A percentile compares a stretch with the other conserved stretches of the same genome.
phyloP scores from a whole-genome alignment of 1,140 invertebrate genomes.

The Meteorus sp. region DNA sequence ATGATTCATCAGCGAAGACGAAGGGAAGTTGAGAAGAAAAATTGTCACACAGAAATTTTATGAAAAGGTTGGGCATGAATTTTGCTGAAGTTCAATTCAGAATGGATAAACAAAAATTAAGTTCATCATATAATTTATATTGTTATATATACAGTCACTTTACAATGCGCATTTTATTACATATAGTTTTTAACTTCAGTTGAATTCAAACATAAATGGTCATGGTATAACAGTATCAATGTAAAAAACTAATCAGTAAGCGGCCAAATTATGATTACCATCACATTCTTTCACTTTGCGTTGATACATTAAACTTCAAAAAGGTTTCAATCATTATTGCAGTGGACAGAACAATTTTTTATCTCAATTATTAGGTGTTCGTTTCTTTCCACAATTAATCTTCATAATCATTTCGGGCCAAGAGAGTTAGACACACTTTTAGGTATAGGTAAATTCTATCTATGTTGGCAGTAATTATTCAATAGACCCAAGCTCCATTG shows the following conservation, averaged over 20 bases:
- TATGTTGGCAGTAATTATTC: too few species aligned
- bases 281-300: too few species aligned
- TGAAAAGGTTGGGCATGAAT: not conserved
- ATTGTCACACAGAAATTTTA: too few species aligned
- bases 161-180: constrained; percentile 55
- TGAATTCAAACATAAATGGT: constrained; percentile 41
- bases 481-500: too few species aligned
- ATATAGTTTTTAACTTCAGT: constrained; percentile 42
- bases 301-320: too few species aligned
- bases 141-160: constrained; percentile 59
- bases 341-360: not conserved
- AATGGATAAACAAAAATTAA: constrained; percentile 7
- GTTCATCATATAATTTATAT: constrained; percentile 56
- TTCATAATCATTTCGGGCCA: too few species aligned
- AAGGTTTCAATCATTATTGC: constrained; percentile 7
- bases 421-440: too few species aligned
- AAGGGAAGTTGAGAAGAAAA: too few species aligned
- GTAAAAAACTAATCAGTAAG: constrained; percentile 50
- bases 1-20: too few species aligned
- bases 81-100: not conserved
- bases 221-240: constrained; percentile 46
- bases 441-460: too few species aligned
- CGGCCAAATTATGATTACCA: too few species aligned
- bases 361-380: not conserved
- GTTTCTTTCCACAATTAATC: too few species aligned